Evolutionary conservation across 2,888 invertebrate species (phyloP), one percentile per base, ranked within the genome.

Genomic region (Apodemia zela): DNA sequence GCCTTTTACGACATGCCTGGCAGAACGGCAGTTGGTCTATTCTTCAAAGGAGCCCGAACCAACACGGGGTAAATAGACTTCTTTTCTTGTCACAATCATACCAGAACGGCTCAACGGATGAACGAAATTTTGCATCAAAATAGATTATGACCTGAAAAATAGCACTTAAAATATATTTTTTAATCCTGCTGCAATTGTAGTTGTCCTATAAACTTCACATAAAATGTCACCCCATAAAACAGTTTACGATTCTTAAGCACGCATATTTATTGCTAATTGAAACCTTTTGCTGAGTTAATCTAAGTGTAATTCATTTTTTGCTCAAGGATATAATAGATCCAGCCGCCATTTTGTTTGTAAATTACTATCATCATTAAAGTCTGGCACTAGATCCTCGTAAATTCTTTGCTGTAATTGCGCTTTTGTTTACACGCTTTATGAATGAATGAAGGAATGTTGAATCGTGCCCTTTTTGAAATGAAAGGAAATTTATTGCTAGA

Each of bases 241-340:
- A 51, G 25, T 57, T 57, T 63, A 63, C 47, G 59, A 63, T 58
- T 63, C 59, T 57, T 57, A 57, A 57, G 25, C n/a, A 45, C 33
- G 59, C 17, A 59, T 59, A 63, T 63, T 63, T 63, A 63, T 63
- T 63, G 59, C 59, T 63, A 63, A 59, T 63, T 59, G 63, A 63
- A 63, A 63, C 49, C 59, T 63, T 47, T 59, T 63, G 33, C 49
- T 54, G 42, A 57, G 35, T 47, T 47, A 42, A 62, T 59, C 25
- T 57, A 15, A 59, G 33, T 59, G 58, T 59, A 49, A 63, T 18
- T 17, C 18, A 35, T 59, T 59, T 62, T 47, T 49, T 35, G 59
- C 62, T 62, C 25, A 57, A 42, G 57, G 42, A 42, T 42, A 54
- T 62, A n/a, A 62, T 54, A 62, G 54, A 38, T 29, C 18, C 29